Evolutionary conservation across 92 coral and sea anemone species (phyloP).

Genomic region (Siderastrea radians): DNA sequence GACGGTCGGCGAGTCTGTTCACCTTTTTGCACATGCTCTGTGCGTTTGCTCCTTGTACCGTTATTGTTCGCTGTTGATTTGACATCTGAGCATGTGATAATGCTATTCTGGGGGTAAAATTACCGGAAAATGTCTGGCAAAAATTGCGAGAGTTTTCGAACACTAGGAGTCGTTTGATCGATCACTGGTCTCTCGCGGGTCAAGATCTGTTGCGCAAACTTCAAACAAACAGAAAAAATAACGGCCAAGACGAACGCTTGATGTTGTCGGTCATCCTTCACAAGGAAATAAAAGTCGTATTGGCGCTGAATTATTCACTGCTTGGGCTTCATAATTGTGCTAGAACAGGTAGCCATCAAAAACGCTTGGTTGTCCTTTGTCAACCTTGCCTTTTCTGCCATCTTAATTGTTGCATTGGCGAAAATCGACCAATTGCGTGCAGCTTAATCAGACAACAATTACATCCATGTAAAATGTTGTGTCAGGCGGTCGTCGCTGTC

Average conservation of each 20-base stretch:
- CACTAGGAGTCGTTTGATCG: background rate
- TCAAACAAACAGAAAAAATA: background rate
- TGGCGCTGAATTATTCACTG: slow-evolving; percentile 71
- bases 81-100: slow-evolving; percentile 52
- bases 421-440: slow-evolving; percentile 74
- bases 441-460: slow-evolving; percentile 60
- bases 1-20: slow-evolving; percentile 40
- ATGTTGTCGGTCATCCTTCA: slow-evolving; percentile 13
- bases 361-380: slow-evolving; percentile 73
- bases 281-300: slow-evolving; percentile 32
- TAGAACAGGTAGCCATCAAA: slow-evolving; percentile 73
- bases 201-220: slow-evolving; percentile 16
- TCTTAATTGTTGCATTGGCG: slow-evolving; percentile 77
- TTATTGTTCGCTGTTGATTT: slow-evolving; percentile 63
- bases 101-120: slow-evolving; percentile 40
- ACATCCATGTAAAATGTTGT: slow-evolving; percentile 81
- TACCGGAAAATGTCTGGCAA: slow-evolving; percentile 29
- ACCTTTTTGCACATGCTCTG: slow-evolving; percentile 85
- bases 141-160: slow-evolving; percentile 5
- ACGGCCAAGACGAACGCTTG: background rate
- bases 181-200: background rate
- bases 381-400: slow-evolving; percentile 67
- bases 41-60: slow-evolving; percentile 42
- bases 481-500: slow-evolving; percentile 76
- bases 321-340: slow-evolving; percentile 49